A percentile compares a stretch with the other conserved stretches of the same genome.
Conservation (phyloP, 2,888 invertebrate genomes). For the Operophtera brumata region DNA sequence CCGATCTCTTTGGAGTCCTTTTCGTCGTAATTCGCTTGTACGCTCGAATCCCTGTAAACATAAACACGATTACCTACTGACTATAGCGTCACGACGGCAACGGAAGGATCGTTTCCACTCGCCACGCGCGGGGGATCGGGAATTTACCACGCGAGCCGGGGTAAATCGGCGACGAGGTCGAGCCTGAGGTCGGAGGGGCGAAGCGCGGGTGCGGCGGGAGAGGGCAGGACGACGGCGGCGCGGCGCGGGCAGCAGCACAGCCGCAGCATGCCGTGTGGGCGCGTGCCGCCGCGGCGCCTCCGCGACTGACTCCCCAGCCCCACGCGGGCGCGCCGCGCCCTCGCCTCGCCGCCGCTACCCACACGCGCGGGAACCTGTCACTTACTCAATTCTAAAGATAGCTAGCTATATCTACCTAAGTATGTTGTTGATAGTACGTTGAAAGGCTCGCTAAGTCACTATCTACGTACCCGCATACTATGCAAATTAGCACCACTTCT, state of each 20-base stretch:
- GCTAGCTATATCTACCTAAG: not conserved
- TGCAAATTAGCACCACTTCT: not conserved
- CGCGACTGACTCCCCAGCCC: slow-evolving; percentile 65
- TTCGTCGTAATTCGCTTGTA: slow-evolving; percentile 52
- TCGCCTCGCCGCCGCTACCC: slow-evolving; percentile 36
- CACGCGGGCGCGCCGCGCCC: slow-evolving; percentile 49
- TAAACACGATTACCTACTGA: slow-evolving; percentile 31
- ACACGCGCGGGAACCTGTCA: slow-evolving; percentile 23
- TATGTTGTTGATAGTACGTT: not conserved
- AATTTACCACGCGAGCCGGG: slow-evolving; percentile 66
- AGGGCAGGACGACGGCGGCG: slow-evolving; percentile 54
- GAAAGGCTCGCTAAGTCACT: not conserved
- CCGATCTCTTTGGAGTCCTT: slow-evolving; percentile 20
- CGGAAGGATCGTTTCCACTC: slow-evolving; percentile 2
- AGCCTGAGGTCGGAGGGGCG: slow-evolving; percentile 48
- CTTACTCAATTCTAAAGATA: slow-evolving; percentile 40
- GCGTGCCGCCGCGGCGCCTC: slow-evolving; percentile 60
- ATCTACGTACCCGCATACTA: slow-evolving; percentile 6
- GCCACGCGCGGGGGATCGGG: slow-evolving; percentile 18
- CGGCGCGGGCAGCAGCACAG: slow-evolving; percentile 57
- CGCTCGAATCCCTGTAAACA: slow-evolving; percentile 69
- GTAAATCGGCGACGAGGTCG: slow-evolving; percentile 72
- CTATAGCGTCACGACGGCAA: slow-evolving; percentile 4
- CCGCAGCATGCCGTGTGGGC: slow-evolving; percentile 62
- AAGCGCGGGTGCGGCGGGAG: slow-evolving; percentile 38